Evolutionary conservation across 2,888 invertebrate genomes (phyloP).

Genomic region (Drosophila prostipennis): DNA sequence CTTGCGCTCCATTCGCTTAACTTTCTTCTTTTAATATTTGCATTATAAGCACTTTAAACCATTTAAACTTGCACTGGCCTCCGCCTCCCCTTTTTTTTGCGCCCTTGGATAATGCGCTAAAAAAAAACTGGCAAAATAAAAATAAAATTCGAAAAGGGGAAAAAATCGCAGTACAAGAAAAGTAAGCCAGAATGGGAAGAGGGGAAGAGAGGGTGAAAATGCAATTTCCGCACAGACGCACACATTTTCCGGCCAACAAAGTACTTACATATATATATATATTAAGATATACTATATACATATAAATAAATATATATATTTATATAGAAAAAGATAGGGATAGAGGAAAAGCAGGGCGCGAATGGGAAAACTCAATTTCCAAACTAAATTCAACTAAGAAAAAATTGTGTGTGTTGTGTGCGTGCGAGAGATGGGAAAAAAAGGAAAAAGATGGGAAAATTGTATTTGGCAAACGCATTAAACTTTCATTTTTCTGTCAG

Average conservation of each 20-base stretch:
- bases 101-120: conserved; percentile 59
- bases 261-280: conserved; percentile 34
- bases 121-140: conserved; percentile 37
- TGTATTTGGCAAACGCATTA: conserved; percentile 82
- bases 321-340: conserved; percentile 21
- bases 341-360: conserved; percentile 3
- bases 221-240: conserved; percentile 83
- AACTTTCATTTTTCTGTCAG: conserved; percentile 81
- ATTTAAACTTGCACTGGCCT: conserved; percentile 63
- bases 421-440: not conserved
- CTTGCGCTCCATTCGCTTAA: conserved; percentile 42
- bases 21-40: conserved; percentile 73
- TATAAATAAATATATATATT: conserved; percentile 17
- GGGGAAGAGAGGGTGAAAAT: conserved; percentile 53
- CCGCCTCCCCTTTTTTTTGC: conserved; percentile 21
- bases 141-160: conserved; percentile 15
- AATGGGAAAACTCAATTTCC: conserved; percentile 44
- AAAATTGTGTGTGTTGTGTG: conserved; percentile 18
- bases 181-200: conserved; percentile 13
- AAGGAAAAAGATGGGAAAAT: conserved; percentile 64
- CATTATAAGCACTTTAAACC: conserved; percentile 76
- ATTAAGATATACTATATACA: conserved; percentile 30
- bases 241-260: conserved; percentile 81
- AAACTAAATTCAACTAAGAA: conserved; percentile 46
- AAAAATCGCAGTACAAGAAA: conserved; percentile 39